Percentiles rank a stretch among this genome's conserved stretches.
These are phyloP conservation scores for Drosophila affinis DNA, from an alignment of 2,888 invertebrate genomes.

Conservation along the genomic window DNA sequence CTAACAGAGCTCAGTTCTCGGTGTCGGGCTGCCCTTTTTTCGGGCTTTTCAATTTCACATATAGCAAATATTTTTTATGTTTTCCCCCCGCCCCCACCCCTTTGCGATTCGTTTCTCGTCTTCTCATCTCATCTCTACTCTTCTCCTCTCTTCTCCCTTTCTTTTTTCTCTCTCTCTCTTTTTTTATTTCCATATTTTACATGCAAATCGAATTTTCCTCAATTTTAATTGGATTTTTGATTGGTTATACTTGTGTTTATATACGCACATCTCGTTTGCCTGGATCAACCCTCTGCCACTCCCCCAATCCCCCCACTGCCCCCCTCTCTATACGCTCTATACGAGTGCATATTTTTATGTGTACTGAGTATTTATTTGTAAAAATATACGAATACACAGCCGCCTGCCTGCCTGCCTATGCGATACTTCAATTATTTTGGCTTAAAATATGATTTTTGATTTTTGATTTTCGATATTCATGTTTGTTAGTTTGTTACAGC, in stretches of 20 bases:
- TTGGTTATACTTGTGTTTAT: slow-evolving; percentile 81
- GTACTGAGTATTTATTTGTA: slow-evolving; percentile 48
- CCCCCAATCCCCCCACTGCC: not conserved
- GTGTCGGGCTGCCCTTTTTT: slow-evolving; percentile 71
- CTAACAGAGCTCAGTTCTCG: slow-evolving; percentile 48
- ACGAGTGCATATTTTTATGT: not conserved
- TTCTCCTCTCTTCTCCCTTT: not conserved
- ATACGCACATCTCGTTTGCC: slow-evolving; percentile 65
- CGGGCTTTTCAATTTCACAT: slow-evolving; percentile 77
- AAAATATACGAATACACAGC: slow-evolving; percentile 20
- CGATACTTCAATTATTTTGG: slow-evolving; percentile 47
- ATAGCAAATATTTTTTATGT: slow-evolving; percentile 76
- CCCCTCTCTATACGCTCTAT: not conserved
- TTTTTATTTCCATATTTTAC: slow-evolving; percentile 79
- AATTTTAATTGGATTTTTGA: slow-evolving; percentile 84
- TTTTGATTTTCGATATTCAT: slow-evolving; percentile 39
- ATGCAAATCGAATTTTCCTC: slow-evolving; percentile 83
- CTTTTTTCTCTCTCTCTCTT: slow-evolving; percentile 3
- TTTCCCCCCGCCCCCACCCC: slow-evolving; percentile 24
- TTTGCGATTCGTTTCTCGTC: slow-evolving; percentile 37
- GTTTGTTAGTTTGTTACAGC: slow-evolving; percentile 57
- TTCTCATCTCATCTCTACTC: slow-evolving; percentile 41
- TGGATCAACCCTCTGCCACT: slow-evolving; percentile 32
- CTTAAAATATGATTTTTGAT: slow-evolving; percentile 43
- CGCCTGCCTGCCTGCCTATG: not conserved